A percentile compares a stretch with the other conserved stretches of the same genome.
These are phyloP conservation scores for Papilio aristodemus DNA, from an alignment of 1,140 invertebrate species.

Conservation along the genomic window DNA sequence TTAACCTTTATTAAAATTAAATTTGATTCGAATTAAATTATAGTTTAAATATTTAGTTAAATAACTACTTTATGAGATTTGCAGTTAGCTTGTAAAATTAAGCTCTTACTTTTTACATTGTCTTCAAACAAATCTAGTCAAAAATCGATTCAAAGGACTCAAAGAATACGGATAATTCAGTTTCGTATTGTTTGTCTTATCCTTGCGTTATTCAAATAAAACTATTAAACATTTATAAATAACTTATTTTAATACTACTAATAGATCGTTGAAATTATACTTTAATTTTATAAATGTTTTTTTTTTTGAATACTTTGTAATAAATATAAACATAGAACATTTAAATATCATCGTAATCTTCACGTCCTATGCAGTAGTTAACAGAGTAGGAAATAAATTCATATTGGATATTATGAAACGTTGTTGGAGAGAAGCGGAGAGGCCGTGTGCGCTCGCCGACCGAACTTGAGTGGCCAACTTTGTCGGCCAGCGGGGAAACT, in stretches of 20 bases:
- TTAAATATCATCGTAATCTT: no score
- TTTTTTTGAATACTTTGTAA: no score
- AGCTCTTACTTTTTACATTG: background rate
- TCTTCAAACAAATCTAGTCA: background rate
- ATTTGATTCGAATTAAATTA: no score
- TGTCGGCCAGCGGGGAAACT: conserved; percentile 67
- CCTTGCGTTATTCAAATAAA: no score
- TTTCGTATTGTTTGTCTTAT: no score
- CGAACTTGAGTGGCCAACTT: conserved; percentile 75
- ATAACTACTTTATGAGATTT: background rate
- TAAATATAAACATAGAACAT: no score
- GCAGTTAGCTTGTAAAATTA: background rate
- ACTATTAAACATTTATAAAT: no score
- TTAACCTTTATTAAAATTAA: no score
- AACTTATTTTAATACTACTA: no score
- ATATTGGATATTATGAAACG: conserved; percentile 18
- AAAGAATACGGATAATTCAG: no score
- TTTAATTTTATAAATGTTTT: background rate
- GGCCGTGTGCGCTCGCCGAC: conserved; percentile 55
- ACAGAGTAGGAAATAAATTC: conserved; percentile 10
- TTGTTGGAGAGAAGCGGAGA: conserved; percentile 35
- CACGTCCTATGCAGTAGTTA: background rate
- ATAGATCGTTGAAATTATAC: background rate
- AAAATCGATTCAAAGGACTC: no score
- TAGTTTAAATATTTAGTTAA: background rate